These are phyloP conservation scores for Astyanax mexicanus DNA, from an alignment of 2,797 vertebrate species.

Conservation along the genomic window DNA sequence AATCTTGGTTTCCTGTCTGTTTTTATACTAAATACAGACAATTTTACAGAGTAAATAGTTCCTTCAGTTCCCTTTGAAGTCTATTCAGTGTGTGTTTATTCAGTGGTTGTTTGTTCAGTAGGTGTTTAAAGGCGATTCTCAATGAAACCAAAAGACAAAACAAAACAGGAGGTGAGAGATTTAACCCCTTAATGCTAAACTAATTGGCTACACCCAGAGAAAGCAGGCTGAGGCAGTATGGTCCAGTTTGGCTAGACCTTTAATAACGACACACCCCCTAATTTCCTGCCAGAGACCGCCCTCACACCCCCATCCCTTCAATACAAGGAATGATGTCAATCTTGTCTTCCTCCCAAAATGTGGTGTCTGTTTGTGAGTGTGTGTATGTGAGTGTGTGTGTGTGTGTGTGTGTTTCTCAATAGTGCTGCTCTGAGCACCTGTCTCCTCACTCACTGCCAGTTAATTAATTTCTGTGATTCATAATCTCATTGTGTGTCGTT, in stretches of 20 bases:
- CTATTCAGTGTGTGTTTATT: too few relatives aligned
- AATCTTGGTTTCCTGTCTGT: too few relatives aligned
- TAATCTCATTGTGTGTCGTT: neutral
- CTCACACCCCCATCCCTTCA: constrained; percentile 36
- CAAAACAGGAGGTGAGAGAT: neutral
- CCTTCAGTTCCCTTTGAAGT: too few relatives aligned
- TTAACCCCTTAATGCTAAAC: constrained; percentile 32
- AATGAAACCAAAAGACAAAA: too few relatives aligned
- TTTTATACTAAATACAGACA: too few relatives aligned
- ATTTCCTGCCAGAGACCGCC: constrained; percentile 52
- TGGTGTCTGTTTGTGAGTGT: constrained; percentile 30
- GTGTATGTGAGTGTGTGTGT: constrained; percentile 40
- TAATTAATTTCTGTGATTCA: neutral
- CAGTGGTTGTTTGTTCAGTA: too few relatives aligned
- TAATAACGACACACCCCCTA: constrained; percentile 8
- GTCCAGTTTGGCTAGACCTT: constrained; percentile 33
- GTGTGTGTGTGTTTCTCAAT: constrained; percentile 15
- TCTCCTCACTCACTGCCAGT: constrained; percentile 10
- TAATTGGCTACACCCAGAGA: constrained; percentile 52
- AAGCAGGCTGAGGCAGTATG: constrained; percentile 47
- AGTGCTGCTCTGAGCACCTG: neutral
- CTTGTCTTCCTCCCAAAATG: constrained; percentile 34
- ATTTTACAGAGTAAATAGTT: too few relatives aligned
- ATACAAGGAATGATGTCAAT: constrained; percentile 53
- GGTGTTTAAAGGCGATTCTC: too few relatives aligned